phyloP scores from a whole-genome alignment of 2,797 vertebrate species.

The Bradypodion ventrale region DNA sequence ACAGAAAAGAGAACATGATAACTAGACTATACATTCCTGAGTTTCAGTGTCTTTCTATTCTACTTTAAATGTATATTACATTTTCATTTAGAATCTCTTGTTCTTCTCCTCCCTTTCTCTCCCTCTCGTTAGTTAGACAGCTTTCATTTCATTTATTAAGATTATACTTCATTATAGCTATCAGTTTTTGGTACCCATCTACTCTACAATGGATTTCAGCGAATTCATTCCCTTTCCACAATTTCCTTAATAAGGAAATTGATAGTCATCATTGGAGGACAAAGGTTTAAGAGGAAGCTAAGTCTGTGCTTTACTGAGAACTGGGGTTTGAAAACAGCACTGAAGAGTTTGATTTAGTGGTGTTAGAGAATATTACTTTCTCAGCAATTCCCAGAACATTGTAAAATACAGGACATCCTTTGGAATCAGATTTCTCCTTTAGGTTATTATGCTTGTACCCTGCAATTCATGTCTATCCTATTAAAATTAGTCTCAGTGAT shows the following conservation, averaged over 20 bases:
- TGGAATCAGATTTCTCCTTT: neutral
- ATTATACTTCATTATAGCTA: conserved; percentile 40
- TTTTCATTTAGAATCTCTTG: no score
- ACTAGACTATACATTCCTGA: neutral
- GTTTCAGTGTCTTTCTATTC: no score
- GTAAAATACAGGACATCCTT: neutral
- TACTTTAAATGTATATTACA: no score
- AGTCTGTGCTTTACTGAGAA: neutral
- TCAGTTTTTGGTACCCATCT: conserved; percentile 56
- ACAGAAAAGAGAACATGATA: neutral
- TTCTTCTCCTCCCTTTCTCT: neutral
- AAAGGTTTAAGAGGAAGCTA: rapidly evolving
- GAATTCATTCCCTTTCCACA: conserved; percentile 57
- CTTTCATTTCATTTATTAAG: conserved; percentile 59
- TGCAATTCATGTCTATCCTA: neutral
- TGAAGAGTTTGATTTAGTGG: neutral
- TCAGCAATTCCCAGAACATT: neutral
- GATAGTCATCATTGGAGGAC: conserved; percentile 39
- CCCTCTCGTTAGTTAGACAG: conserved; percentile 51
- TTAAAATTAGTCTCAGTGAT: neutral
- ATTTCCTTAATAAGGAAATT: conserved; percentile 68
- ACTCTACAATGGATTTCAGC: conserved; percentile 58
- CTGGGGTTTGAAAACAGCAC: neutral
- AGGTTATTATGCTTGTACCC: neutral
- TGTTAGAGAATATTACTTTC: neutral